Base-by-base conservation (phyloP, 1,140 invertebrate genomes). In the Sitodiplosis mosellana region DNA sequence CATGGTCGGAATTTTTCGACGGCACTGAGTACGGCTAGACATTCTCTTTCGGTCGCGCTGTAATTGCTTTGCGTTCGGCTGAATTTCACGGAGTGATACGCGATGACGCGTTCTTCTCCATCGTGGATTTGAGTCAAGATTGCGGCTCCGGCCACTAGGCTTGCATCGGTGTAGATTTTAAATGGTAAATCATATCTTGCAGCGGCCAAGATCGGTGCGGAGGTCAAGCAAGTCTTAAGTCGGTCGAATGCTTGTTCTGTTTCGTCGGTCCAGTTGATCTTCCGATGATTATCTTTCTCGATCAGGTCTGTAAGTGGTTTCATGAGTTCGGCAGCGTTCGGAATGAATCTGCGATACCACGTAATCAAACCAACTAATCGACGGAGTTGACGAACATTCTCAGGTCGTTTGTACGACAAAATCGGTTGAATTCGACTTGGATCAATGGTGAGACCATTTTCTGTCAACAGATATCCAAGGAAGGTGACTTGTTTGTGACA, bases 31-130 rank as follows among this genome's bases (percentile, higher is more conserved):
- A 71, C 58, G 0, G 66, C 65, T 21, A 72, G 51, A 46, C 60
- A 63, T 59, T 74, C 69, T 45, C 56, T 52, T 54, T 75, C 69
- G 1, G 64, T 67, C 7, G 56, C 55, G 2, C 51, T 52, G 48
- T 68, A 72, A 27, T 70, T 69, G 38, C n/a, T 1, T 46, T 52
- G 49, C 11, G 47, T 4, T 11, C 14, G 27, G 15, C 19, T 51
- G 1, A 51, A 45, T 37, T 51, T 51, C 12, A 36, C 36, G 6
- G 41, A 45, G n/a, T 46, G n/a, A 18, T 43, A 43, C 17, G 41
- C 41, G 6, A 43, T 19, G 3, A 18, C n/a, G 5, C 12, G 4
- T n/a, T 40, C 37, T 6, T 12, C 14, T 4, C 14, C 36, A 5
- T 38, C 36, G 15, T 38, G 36, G 5, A 7, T 14, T 38, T 38